These are phyloP conservation scores for Aplysia californica DNA, from an alignment of 1,140 invertebrate species.

Conservation along the genomic window DNA sequence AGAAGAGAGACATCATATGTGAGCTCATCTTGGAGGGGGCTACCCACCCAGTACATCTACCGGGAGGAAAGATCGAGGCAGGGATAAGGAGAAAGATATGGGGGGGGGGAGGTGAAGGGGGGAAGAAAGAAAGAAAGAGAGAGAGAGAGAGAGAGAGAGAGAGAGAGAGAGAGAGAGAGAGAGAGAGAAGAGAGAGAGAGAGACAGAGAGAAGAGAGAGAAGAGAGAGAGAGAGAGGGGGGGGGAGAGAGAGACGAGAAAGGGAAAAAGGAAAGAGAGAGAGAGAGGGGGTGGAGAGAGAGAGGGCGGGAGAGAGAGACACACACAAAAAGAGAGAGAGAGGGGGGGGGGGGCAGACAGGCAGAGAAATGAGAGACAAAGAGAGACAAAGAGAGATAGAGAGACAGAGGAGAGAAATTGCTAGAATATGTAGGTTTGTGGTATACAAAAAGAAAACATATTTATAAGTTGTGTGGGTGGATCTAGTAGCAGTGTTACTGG, in stretches of 20 bases:
- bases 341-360: no score
- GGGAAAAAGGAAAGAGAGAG: no score
- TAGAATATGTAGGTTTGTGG: background rate
- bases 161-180: background rate
- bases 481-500: background rate
- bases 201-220: background rate
- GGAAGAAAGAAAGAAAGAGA: background rate
- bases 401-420: background rate
- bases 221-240: background rate
- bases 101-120: background rate
- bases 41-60: no score
- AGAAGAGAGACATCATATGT: no score
- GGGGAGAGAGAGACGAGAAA: no score
- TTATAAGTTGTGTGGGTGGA: background rate
- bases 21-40: no score
- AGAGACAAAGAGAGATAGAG: background rate
- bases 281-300: no score
- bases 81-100: background rate
- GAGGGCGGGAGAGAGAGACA: no score
- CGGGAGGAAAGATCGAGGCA: background rate
- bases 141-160: background rate
- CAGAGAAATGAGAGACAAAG: background rate
- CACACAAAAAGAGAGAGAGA: no score
- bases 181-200: background rate
- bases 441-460: background rate